Percentiles rank a stretch among this genome's conserved stretches.
phyloP scores from a whole-genome alignment of 92 coral and sea anemone genomes.

The Bergia sp. region DNA sequence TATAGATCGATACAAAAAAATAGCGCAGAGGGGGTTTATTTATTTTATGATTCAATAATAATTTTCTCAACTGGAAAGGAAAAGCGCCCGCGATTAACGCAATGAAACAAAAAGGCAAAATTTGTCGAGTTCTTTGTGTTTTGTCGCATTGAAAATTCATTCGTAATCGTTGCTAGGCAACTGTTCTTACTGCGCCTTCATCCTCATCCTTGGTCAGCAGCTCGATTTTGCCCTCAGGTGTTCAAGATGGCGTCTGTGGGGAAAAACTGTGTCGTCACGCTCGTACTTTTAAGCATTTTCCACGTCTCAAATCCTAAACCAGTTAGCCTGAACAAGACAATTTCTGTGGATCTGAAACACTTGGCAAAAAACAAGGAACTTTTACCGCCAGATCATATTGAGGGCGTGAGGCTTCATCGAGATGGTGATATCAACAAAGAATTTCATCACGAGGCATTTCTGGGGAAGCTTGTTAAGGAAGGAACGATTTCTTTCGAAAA shows the following conservation, averaged over 20 bases:
- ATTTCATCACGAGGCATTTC: conserved; percentile 95
- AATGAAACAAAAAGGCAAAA: too few relatives aligned
- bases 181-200: conserved; percentile 20
- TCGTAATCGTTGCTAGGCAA: not conserved
- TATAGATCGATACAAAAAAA: too few relatives aligned
- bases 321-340: conserved; percentile 46
- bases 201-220: conserved; percentile 24
- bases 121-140: too few relatives aligned
- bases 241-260: conserved; percentile 26
- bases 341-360: conserved; percentile 46
- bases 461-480: conserved; percentile 87
- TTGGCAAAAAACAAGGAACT: conserved; percentile 67
- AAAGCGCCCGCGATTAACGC: too few relatives aligned
- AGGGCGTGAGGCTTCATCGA: conserved; percentile 88
- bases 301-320: conserved; percentile 47
- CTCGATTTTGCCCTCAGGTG: not conserved
- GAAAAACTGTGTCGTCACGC: not conserved
- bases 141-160: too few relatives aligned
- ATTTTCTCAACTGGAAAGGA: too few relatives aligned
- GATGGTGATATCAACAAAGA: conserved; percentile 95
- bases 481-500: conserved; percentile 84
- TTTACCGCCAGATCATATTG: conserved; percentile 87
- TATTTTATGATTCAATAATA: too few relatives aligned
- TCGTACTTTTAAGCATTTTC: conserved; percentile 11
- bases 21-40: too few relatives aligned